These are phyloP conservation scores for Hippocampus kuda DNA, from an alignment of 2,797 vertebrate species.

Conservation along the genomic window DNA sequence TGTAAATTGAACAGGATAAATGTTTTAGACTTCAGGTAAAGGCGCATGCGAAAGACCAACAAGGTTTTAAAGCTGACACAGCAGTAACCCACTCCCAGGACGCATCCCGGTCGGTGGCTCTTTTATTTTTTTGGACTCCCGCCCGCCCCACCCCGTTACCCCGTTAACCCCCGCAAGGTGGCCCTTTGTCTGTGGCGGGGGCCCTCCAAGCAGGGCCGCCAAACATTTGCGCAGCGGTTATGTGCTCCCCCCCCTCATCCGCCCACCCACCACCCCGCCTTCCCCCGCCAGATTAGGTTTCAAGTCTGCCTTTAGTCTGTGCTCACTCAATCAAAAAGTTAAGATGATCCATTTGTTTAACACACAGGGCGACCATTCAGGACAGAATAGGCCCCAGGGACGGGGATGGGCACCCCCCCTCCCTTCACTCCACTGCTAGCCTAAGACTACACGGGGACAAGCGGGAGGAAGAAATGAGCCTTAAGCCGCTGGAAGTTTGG, in stretches of 20 bases:
- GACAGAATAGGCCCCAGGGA: constrained; percentile 54
- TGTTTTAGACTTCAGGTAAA: not conserved
- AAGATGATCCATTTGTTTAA: constrained; percentile 78
- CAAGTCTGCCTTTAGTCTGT: constrained; percentile 73
- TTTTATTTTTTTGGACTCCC: constrained; percentile 6
- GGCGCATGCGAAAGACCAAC: not conserved
- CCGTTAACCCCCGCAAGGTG: constrained; percentile 43
- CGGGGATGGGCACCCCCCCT: constrained; percentile 45
- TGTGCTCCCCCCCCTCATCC: constrained; percentile 31
- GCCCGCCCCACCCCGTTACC: constrained; percentile 17
- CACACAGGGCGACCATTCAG: constrained; percentile 70
- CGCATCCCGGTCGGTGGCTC: not conserved
- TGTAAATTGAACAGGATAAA: no score
- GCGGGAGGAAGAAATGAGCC: constrained; percentile 40
- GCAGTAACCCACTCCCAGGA: constrained; percentile 25
- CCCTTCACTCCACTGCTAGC: constrained; percentile 15
- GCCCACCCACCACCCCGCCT: constrained; percentile 32
- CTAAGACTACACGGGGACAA: constrained; percentile 47
- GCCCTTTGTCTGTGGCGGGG: constrained; percentile 59
- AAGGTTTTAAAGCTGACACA: constrained; percentile 34
- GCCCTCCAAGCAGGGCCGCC: constrained; percentile 63
- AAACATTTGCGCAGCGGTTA: constrained; percentile 68
- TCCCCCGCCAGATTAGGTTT: constrained; percentile 66
- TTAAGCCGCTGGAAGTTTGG: constrained; percentile 26
- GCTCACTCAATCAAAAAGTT: constrained; percentile 77